A percentile compares a stretch with the other conserved stretches of the same genome.
phyloP scores from a whole-genome alignment of 1,140 invertebrate genomes.

The Scaptomyza pallida region DNA sequence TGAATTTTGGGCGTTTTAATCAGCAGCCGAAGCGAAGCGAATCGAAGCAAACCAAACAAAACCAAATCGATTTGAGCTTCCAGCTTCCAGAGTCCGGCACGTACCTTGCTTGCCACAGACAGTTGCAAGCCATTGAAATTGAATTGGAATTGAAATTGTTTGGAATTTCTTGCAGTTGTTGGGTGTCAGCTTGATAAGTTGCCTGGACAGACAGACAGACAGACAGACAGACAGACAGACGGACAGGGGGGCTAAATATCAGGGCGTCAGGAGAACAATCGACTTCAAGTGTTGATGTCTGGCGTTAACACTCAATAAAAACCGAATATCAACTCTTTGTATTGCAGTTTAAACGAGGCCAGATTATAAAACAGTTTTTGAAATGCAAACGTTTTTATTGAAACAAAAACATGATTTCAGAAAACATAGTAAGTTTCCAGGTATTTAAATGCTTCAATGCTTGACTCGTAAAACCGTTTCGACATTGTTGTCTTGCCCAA shows the following conservation, averaged over 20 bases:
- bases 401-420: too few relatives aligned
- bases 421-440: too few relatives aligned
- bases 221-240: slow-evolving; percentile 1
- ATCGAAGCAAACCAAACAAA: neutral
- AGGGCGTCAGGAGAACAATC: slow-evolving; percentile 27
- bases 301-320: slow-evolving; percentile 31
- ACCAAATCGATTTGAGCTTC: neutral
- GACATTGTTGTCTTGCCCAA: too few relatives aligned
- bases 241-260: slow-evolving; percentile 5
- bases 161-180: slow-evolving; percentile 76
- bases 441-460: too few relatives aligned
- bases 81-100: neutral
- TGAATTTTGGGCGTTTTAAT: slow-evolving; percentile 66
- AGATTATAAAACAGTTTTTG: neutral
- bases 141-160: slow-evolving; percentile 61
- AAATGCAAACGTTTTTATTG: neutral
- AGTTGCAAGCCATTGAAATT: slow-evolving; percentile 50
- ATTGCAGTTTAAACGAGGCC: neutral
- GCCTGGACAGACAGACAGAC: slow-evolving; percentile 3
- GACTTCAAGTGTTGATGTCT: slow-evolving; percentile 20
- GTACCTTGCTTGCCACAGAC: slow-evolving; percentile 9
- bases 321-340: neutral
- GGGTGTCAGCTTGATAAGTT: slow-evolving; percentile 78
- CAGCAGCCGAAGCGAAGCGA: slow-evolving; percentile 26
- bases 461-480: too few relatives aligned